Evolutionary conservation across 2,797 vertebrate genomes (phyloP).

Genomic region (Darevskia nairensis): DNA sequence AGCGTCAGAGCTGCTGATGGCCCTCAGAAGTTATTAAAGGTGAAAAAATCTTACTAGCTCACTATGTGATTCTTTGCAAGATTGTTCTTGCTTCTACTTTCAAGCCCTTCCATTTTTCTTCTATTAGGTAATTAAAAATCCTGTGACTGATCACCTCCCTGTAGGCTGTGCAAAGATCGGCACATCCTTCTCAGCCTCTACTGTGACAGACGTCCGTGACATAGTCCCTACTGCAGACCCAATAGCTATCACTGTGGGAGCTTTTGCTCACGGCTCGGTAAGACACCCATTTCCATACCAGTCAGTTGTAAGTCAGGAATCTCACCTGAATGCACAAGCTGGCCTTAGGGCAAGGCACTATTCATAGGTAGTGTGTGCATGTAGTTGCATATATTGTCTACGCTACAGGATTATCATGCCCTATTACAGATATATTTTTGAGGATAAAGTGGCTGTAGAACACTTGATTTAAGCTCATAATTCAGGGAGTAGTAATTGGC

Average conservation of each 20-base stretch:
- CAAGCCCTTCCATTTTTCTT: background rate
- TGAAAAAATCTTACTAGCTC: conserved; percentile 46
- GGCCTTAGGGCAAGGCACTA: background rate
- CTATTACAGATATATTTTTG: background rate
- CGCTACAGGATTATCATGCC: background rate
- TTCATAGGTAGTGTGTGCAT: background rate
- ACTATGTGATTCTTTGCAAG: background rate
- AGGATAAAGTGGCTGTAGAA: too few species aligned
- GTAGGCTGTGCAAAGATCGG: conserved; percentile 90
- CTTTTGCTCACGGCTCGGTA: conserved; percentile 95
- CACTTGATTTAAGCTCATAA: background rate
- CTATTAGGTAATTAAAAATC: conserved; percentile 92
- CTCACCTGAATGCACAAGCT: too few species aligned
- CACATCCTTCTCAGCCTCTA: conserved; percentile 86
- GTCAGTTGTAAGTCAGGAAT: background rate
- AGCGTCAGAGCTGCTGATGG: conserved; percentile 95
- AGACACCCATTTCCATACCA: conserved; percentile 54
- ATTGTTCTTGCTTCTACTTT: background rate
- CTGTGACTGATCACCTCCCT: conserved; percentile 93
- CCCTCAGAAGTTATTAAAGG: conserved; percentile 90
- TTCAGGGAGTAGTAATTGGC: background rate
- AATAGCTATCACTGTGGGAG: conserved; percentile 90
- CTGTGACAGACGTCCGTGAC: conserved; percentile 81
- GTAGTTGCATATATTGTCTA: background rate
- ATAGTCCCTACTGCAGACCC: conserved; percentile 87